These are phyloP conservation scores for Porphyrio hochstetteri DNA, from an alignment of 2,113 vertebrate species.

Conservation along the genomic window DNA sequence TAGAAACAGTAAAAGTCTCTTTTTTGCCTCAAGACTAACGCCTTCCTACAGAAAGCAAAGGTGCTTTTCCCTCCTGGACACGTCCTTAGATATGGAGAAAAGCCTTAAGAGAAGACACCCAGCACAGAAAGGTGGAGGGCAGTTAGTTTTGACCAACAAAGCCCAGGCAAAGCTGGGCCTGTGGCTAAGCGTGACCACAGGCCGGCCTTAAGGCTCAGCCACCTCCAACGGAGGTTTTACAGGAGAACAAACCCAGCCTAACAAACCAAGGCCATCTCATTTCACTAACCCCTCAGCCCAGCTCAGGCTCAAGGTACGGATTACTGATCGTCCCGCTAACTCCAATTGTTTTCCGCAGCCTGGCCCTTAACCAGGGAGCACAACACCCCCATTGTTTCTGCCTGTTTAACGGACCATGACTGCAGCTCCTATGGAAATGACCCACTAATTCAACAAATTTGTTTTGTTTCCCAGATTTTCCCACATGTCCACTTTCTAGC, in stretches of 20 bases:
- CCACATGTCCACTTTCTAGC: slow-evolving; percentile 45
- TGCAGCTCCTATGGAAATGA: slow-evolving; percentile 52
- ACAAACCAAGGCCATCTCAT: neutral
- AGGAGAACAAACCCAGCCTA: neutral
- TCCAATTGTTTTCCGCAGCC: slow-evolving; percentile 35
- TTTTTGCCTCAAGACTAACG: neutral
- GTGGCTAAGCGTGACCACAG: accelerated
- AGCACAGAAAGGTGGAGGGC: accelerated
- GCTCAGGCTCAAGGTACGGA: neutral
- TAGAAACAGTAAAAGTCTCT: too few species aligned
- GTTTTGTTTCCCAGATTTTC: slow-evolving; percentile 61
- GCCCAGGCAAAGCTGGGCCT: neutral
- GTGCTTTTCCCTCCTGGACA: accelerated
- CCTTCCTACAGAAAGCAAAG: neutral
- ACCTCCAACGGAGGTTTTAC: neutral
- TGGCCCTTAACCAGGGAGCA: slow-evolving; percentile 59
- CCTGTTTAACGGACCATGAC: slow-evolving; percentile 62
- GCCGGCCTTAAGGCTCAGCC: neutral
- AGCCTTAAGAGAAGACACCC: neutral
- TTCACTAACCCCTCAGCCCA: neutral
- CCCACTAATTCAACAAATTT: slow-evolving; percentile 41
- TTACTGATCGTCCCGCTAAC: slow-evolving; percentile 61
- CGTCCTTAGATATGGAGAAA: neutral
- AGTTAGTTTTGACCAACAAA: neutral
- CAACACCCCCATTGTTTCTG: slow-evolving; percentile 48